A percentile compares a stretch with the other conserved stretches of the same genome.
Conservation (phyloP, 2,888 invertebrate genomes). For the Drosophila longiperda region DNA sequence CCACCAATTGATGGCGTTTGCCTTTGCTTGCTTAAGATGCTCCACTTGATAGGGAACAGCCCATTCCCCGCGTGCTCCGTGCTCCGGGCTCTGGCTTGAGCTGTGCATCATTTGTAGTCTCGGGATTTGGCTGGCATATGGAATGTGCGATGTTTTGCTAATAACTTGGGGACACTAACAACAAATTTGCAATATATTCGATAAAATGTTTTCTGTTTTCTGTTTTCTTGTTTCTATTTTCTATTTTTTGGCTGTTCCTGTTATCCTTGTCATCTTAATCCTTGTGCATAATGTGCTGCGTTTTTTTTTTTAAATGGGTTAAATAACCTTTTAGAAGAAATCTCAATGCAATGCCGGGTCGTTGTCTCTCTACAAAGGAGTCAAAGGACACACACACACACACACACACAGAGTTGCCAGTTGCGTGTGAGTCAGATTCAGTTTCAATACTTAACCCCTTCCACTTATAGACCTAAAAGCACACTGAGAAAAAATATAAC, state of each 20-base stretch:
- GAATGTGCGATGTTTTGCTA: conserved; percentile 29
- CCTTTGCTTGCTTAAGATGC: conserved; percentile 48
- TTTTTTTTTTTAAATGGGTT: conserved; percentile 67
- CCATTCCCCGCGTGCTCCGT: not conserved
- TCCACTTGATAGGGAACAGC: conserved; percentile 49
- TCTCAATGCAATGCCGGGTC: conserved; percentile 63
- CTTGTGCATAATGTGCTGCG: conserved; percentile 46
- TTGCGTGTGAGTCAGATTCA: conserved; percentile 64
- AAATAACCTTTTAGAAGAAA: conserved; percentile 73
- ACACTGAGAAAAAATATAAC: not conserved
- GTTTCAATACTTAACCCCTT: conserved; percentile 39
- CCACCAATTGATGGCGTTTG: conserved; percentile 3
- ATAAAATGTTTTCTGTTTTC: conserved; percentile 38
- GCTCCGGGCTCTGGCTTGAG: not conserved
- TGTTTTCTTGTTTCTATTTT: conserved; percentile 1
- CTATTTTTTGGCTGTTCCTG: conserved; percentile 2
- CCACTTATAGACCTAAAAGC: not conserved
- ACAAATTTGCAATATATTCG: conserved; percentile 7
- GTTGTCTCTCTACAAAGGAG: conserved; percentile 56
- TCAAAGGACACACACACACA: not conserved
- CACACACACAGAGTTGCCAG: conserved; percentile 29
- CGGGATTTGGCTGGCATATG: conserved; percentile 1
- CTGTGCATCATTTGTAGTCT: not conserved
- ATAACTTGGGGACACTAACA: conserved; percentile 41
- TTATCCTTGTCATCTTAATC: conserved; percentile 56